Base-by-base conservation (phyloP, 2,113 vertebrate species). In the Montifringilla adamsi region DNA sequence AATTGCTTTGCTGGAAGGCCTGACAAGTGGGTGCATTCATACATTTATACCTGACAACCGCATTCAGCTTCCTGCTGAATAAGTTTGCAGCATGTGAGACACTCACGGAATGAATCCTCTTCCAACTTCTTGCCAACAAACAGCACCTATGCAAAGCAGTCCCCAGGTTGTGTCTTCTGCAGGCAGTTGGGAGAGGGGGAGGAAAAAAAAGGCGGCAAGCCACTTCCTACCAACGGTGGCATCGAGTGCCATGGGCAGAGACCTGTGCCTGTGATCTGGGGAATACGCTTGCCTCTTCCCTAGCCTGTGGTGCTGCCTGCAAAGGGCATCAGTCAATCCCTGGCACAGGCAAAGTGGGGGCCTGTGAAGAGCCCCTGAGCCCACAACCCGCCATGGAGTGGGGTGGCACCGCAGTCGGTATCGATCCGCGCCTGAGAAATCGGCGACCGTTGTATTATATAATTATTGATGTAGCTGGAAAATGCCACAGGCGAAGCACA, bases 381-480 rank as follows among this genome's bases (percentile, higher is more conserved):
- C 95, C 93, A 75, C 78, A 95, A 28, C 85, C 72, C 41, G 7
- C 82, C 84, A 33, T 2, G 4, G 94, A 94, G 87, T 4, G 4
- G 44, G 94, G 95, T 95, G 92, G 94, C 95, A 88, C 93, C 6
- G 10, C 96, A 89, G 94, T 46, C 9, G 0, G 68, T 94, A 98
- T 98, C 14, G 97, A 98, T 97, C 95, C 0, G 7, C 0, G 74
- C 93, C 94, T 89, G 94, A 97, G 97, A 98, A 98, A 98, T 97
- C 49, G 50, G 97, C 41, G 35, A 91, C 95, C 20, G 47, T 90
- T 97, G 78, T 97, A 98, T 98, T 98, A 98, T 98, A 96, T 98
- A 98, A 98, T 98, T 98, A 98, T 98, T 95, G 98, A 98, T 97
- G 96, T 85, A 97, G 96, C 97, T 96, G 94, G 96, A 97, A 98